Percentiles rank a stretch among this genome's conserved stretches.
These are phyloP conservation scores for Drosophila bunnanda DNA, from an alignment of 2,888 invertebrate genomes.

Conservation along the genomic window DNA sequence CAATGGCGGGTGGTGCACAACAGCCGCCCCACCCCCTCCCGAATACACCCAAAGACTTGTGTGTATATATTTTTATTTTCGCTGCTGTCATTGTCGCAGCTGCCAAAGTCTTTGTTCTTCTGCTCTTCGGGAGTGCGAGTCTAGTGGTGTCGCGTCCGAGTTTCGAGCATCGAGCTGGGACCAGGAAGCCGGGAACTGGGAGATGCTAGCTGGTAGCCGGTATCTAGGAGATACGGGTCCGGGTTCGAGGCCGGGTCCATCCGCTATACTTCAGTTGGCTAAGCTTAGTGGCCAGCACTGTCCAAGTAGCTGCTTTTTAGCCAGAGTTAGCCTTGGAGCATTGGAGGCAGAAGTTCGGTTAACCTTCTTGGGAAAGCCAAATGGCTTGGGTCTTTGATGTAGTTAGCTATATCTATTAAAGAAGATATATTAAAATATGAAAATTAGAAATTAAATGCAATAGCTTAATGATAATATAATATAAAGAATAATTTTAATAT, in stretches of 20 bases:
- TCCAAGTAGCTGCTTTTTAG: background rate
- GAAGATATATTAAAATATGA: too few relatives aligned
- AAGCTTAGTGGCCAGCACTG: slow-evolving; percentile 31
- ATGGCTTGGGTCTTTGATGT: too few relatives aligned
- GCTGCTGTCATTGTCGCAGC: slow-evolving; percentile 77
- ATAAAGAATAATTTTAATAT: background rate
- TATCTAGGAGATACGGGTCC: slow-evolving; percentile 9
- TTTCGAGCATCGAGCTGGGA: slow-evolving; percentile 25
- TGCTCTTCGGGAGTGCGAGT: slow-evolving; percentile 26
- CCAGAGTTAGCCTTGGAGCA: background rate
- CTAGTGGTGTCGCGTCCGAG: slow-evolving; percentile 38
- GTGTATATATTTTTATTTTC: slow-evolving; percentile 67
- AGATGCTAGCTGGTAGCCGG: background rate
- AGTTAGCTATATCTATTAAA: too few relatives aligned
- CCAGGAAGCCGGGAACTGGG: slow-evolving; percentile 2
- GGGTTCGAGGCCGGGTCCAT: slow-evolving; percentile 24
- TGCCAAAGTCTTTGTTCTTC: slow-evolving; percentile 80
- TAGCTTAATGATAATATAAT: too few relatives aligned
- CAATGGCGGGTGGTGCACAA: slow-evolving; percentile 23
- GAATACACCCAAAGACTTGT: slow-evolving; percentile 17
- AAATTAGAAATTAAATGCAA: too few relatives aligned
- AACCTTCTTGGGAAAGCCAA: too few relatives aligned
- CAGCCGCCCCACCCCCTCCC: background rate
- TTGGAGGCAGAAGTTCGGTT: background rate
- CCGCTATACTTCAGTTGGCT: slow-evolving; percentile 14